Percentiles rank a stretch among this genome's conserved stretches.
phyloP scores from a whole-genome alignment of 2,113 vertebrate genomes.

The Zingel zingel region DNA sequence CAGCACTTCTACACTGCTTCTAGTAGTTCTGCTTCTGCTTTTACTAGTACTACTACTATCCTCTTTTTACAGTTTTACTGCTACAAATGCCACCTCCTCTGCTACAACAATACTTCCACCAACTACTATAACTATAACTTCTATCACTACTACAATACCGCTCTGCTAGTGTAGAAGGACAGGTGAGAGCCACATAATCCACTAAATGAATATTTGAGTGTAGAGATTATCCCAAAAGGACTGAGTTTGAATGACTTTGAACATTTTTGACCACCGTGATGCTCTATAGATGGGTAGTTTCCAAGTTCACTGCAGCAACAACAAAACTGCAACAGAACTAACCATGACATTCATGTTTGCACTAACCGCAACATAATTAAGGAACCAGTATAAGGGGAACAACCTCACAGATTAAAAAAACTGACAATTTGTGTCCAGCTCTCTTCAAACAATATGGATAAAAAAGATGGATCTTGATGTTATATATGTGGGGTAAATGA shows the following conservation, averaged over 20 bases:
- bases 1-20: not conserved
- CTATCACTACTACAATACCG: not conserved
- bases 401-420: not conserved
- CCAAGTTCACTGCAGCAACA: not conserved
- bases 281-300: not conserved
- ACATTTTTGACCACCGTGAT: not conserved
- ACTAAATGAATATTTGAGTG: not conserved
- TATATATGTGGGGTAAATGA: not conserved
- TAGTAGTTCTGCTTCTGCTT: not conserved
- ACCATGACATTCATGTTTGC: too few species aligned
- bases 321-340: not conserved
- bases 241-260: not conserved
- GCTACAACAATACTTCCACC: not conserved
- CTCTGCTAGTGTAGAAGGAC: not conserved
- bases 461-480: not conserved
- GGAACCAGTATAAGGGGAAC: not conserved
- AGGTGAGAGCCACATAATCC: not conserved
- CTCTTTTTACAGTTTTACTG: not conserved
- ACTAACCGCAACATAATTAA: too few species aligned
- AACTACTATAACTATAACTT: not conserved
- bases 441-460: not conserved
- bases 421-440: too few species aligned
- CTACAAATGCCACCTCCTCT: not conserved
- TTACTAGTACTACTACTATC: not conserved
- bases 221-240: not conserved